Percentiles rank a stretch among this genome's conserved stretches.
phyloP scores from a whole-genome alignment of 2,888 invertebrate genomes.

The Venusia cambrica region DNA sequence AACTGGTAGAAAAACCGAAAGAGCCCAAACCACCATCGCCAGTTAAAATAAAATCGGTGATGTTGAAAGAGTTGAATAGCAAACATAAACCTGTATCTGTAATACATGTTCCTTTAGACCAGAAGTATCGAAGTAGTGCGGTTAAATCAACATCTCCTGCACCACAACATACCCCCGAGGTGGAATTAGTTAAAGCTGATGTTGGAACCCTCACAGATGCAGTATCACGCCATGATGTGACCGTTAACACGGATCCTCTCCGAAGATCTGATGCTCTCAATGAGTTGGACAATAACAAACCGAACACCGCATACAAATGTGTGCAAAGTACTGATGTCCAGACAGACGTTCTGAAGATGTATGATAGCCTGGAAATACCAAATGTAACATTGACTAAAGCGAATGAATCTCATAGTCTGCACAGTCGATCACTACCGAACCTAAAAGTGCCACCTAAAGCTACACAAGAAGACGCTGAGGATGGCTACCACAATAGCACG shows the following conservation, averaged over 20 bases:
- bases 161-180: slow-evolving; percentile 10
- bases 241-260: slow-evolving; percentile 42
- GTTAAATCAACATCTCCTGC: slow-evolving; percentile 5
- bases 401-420: slow-evolving; percentile 40
- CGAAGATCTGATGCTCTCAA: slow-evolving; percentile 43
- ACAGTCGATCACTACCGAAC: slow-evolving; percentile 50
- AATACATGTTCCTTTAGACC: slow-evolving; percentile 56
- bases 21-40: slow-evolving; percentile 25
- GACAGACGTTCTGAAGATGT: slow-evolving; percentile 43
- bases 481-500: slow-evolving; percentile 41
- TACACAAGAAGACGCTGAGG: slow-evolving; percentile 38
- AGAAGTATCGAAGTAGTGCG: slow-evolving; percentile 33
- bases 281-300: slow-evolving; percentile 40
- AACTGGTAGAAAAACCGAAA: slow-evolving; percentile 33
- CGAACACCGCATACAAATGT: slow-evolving; percentile 35
- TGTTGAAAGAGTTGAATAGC: slow-evolving; percentile 38
- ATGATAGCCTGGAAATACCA: slow-evolving; percentile 68
- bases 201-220: slow-evolving; percentile 36
- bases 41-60: slow-evolving; percentile 30
- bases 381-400: slow-evolving; percentile 60
- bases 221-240: slow-evolving; percentile 37
- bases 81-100: slow-evolving; percentile 41
- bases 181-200: slow-evolving; percentile 29
- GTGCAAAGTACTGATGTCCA: slow-evolving; percentile 37
- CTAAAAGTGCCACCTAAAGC: slow-evolving; percentile 42